These are phyloP conservation scores for Leucopsar rothschildi DNA, from an alignment of 2,113 vertebrate genomes.

Conservation along the genomic window DNA sequence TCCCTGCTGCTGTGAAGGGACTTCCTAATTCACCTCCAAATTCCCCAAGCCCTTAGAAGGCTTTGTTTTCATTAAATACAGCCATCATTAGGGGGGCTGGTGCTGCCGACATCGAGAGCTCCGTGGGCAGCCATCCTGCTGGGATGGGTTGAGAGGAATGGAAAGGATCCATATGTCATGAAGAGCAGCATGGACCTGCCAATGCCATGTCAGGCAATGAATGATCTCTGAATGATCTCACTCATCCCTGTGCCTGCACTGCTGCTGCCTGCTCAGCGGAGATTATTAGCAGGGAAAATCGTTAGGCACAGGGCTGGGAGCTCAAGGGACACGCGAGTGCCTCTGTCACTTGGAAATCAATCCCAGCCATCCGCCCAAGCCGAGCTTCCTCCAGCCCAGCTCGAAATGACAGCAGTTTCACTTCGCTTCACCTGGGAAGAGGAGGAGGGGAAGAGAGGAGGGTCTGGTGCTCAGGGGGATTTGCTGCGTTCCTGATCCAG, in stretches of 20 bases:
- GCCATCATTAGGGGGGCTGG: accelerated
- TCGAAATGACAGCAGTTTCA: not conserved
- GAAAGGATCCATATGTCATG: not conserved
- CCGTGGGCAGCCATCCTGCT: not conserved
- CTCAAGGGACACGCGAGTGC: not conserved
- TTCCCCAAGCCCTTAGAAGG: not conserved
- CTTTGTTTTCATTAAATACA: not conserved
- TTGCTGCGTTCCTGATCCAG: not conserved
- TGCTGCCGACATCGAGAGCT: accelerated
- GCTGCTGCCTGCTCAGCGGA: not conserved
- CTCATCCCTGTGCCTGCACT: not conserved
- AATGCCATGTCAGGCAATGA: accelerated
- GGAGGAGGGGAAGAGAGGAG: no score
- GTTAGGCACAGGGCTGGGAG: not conserved
- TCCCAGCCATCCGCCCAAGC: not conserved
- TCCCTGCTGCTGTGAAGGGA: not conserved
- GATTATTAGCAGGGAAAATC: conserved; percentile 33
- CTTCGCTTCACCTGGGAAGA: not conserved
- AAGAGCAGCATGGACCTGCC: not conserved
- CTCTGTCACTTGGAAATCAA: conserved; percentile 34
- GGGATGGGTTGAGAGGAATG: not conserved
- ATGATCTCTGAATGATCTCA: not conserved
- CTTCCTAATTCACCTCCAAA: not conserved
- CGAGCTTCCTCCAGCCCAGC: not conserved
- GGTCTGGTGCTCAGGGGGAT: not conserved